phyloP scores from a whole-genome alignment of 2,797 vertebrate species.

The Rhodeus uyekii region DNA sequence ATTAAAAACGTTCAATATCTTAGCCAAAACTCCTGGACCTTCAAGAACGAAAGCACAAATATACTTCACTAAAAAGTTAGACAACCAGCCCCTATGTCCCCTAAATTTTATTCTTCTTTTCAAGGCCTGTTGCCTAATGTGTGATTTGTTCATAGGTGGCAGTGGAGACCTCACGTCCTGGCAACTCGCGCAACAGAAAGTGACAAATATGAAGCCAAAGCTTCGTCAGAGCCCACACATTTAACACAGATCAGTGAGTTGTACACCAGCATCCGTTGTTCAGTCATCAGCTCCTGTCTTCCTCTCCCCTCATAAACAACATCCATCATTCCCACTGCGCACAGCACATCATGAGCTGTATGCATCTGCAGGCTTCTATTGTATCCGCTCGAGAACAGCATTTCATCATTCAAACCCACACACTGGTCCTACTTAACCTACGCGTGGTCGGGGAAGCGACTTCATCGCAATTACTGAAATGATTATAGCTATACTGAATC shows the following conservation, averaged over 20 bases:
- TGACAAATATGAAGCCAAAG: conserved; percentile 42
- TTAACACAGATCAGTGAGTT: conserved; percentile 54
- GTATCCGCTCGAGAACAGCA: conserved; percentile 18
- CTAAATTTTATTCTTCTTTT: background rate
- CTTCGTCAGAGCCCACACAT: conserved; percentile 39
- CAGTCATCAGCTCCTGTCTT: background rate
- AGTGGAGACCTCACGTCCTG: background rate
- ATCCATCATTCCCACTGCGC: conserved; percentile 7
- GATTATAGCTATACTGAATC: conserved; percentile 46
- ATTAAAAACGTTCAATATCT: no score
- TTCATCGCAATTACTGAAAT: conserved; percentile 55
- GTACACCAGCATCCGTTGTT: conserved; percentile 28
- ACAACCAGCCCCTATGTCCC: no score
- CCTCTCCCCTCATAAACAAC: conserved; percentile 25
- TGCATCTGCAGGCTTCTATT: conserved; percentile 12
- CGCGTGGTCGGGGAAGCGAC: conserved; percentile 22
- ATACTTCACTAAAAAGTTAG: no score
- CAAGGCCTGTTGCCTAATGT: background rate
- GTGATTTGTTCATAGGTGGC: conserved; percentile 1
- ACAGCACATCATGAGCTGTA: background rate
- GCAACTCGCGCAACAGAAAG: conserved; percentile 57
- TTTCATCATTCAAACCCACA: conserved; percentile 49
- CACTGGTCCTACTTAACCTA: conserved; percentile 47
- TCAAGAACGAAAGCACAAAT: no score
- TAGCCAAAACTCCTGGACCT: no score